phyloP scores from a whole-genome alignment of 2,888 invertebrate genomes.

The Rutpela maculata region DNA sequence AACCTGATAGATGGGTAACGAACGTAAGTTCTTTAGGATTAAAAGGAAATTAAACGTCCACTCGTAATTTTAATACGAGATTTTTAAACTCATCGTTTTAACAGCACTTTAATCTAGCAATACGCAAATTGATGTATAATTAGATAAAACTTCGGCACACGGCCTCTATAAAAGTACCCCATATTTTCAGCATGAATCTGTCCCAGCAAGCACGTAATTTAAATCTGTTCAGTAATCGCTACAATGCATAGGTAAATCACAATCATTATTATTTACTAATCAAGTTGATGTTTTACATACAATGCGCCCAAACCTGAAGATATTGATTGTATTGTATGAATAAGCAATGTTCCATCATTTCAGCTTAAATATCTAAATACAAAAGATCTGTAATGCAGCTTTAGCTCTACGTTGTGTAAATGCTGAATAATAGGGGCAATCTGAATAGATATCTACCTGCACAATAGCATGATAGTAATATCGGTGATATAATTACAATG shows the following conservation, averaged over 20 bases:
- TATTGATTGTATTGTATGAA: slow-evolving; percentile 19
- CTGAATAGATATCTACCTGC: not conserved
- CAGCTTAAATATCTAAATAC: slow-evolving; percentile 25
- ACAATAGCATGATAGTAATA: slow-evolving; percentile 13
- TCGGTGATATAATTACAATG: not conserved
- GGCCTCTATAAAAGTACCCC: not conserved
- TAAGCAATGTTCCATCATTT: slow-evolving; percentile 24
- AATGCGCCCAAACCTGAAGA: slow-evolving; percentile 5
- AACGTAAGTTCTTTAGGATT: too few species aligned
- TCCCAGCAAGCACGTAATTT: not conserved
- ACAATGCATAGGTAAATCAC: not conserved
- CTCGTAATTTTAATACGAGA: too few species aligned
- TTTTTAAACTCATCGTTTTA: too few species aligned
- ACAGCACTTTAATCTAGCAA: too few species aligned
- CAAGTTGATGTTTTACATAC: slow-evolving; percentile 6
- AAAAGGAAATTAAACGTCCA: too few species aligned
- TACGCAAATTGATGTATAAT: too few species aligned
- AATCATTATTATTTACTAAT: slow-evolving; percentile 10
- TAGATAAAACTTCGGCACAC: too few species aligned
- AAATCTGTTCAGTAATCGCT: not conserved
- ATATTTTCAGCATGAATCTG: not conserved
- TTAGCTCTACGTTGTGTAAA: slow-evolving; percentile 14
- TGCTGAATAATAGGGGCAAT: slow-evolving; percentile 10
- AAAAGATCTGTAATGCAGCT: slow-evolving; percentile 31
- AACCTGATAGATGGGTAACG: too few species aligned